Conservation (phyloP, 2,113 vertebrate species). For the Picathartes gymnocephalus region DNA sequence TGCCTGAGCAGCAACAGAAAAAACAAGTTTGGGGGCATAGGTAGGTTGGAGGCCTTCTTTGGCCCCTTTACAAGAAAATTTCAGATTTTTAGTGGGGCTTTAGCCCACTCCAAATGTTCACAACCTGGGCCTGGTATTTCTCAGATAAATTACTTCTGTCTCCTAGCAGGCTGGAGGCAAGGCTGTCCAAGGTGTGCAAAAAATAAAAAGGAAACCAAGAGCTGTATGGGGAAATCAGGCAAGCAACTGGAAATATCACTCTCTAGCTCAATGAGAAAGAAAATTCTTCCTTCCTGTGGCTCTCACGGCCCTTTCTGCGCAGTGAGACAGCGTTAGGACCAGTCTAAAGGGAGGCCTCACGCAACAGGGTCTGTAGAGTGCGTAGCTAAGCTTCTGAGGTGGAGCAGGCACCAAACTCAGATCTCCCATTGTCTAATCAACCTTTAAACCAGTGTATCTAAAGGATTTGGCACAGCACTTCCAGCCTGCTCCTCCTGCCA, state of each 20-base stretch:
- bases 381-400: neutral
- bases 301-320: rapidly evolving
- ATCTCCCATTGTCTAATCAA: neutral
- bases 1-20: neutral
- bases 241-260: neutral
- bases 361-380: neutral
- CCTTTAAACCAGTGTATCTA: neutral
- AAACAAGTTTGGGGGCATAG: neutral
- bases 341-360: neutral
- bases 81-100: neutral
- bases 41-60: neutral
- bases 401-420: neutral
- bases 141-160: neutral
- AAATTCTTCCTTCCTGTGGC: neutral
- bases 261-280: neutral
- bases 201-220: neutral
- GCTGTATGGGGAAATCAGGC: neutral
- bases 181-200: neutral
- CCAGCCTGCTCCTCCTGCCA: neutral
- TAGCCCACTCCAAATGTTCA: neutral
- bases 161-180: neutral
- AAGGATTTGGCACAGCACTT: neutral
- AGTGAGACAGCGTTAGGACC: neutral
- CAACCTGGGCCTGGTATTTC: neutral
- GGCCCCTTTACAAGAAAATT: neutral